A percentile compares a stretch with the other conserved stretches of the same genome.
Conservation (phyloP, 30 jellyfish, hydroid and myxozoan species). For the Pelagia noctiluca region DNA sequence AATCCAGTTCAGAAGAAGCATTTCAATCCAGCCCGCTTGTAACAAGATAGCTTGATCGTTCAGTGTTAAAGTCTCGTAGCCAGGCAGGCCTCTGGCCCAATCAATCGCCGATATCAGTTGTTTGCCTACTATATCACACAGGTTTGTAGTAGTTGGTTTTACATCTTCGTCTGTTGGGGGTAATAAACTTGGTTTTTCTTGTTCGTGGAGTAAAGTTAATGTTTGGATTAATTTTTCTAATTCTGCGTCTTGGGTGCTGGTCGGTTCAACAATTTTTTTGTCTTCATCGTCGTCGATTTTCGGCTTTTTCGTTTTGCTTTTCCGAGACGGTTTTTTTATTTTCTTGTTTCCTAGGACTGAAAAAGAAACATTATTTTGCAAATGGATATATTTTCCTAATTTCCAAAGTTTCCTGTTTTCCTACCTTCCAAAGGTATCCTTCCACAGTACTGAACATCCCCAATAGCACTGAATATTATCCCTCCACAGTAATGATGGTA, state of each 20-base stretch:
- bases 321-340: slow-evolving; percentile 69
- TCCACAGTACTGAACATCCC: too few species aligned
- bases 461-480: too few species aligned
- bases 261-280: slow-evolving; percentile 75
- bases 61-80: slow-evolving; percentile 78
- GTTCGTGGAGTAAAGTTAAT: slow-evolving; percentile 61
- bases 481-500: too few species aligned
- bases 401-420: too few species aligned
- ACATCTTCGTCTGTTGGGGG: slow-evolving; percentile 35
- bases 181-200: slow-evolving; percentile 53
- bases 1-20: slow-evolving; percentile 87
- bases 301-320: slow-evolving; percentile 67
- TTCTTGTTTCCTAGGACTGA: slow-evolving; percentile 89
- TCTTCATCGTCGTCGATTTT: slow-evolving; percentile 73
- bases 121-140: slow-evolving; percentile 72
- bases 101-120: slow-evolving; percentile 87
- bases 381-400: too few species aligned
- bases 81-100: slow-evolving; percentile 97
- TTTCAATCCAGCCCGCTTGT: slow-evolving; percentile 96
- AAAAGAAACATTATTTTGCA: background rate
- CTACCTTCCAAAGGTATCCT: too few species aligned
- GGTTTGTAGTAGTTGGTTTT: slow-evolving; percentile 62
- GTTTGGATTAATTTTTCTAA: slow-evolving; percentile 71
- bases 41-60: slow-evolving; percentile 91
- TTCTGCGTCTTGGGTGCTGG: slow-evolving; percentile 88